Evolutionary conservation across 2,888 invertebrate species (phyloP).

Genomic region (Hirudinaria manillensis): DNA sequence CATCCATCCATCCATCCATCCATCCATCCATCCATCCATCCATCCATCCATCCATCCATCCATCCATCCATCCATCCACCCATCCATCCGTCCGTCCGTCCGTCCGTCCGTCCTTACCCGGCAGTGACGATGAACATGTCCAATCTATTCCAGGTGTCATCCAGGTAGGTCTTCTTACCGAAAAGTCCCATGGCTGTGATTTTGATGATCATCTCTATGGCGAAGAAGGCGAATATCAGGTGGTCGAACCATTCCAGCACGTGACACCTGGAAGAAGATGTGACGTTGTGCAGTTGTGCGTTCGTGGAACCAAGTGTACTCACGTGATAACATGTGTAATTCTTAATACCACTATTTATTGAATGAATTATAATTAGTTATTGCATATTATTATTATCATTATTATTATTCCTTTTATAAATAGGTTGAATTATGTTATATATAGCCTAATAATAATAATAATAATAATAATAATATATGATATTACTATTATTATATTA

Average conservation of each 20-base stretch:
- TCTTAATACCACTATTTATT: too few relatives aligned
- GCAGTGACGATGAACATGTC: conserved; percentile 96
- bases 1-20: neutral
- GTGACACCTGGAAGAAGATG: conserved; percentile 49
- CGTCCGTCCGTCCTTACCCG: conserved; percentile 66
- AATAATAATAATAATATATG: too few relatives aligned
- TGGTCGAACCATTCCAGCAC: conserved; percentile 83
- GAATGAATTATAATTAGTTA: too few relatives aligned
- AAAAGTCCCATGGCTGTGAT: conserved; percentile 95
- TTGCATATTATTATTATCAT: too few relatives aligned
- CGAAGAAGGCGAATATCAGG: conserved; percentile 95
- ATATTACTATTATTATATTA: too few relatives aligned
- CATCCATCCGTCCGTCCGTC: conserved; percentile 1
- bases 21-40: neutral
- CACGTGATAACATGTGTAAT: too few relatives aligned
- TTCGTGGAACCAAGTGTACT: too few relatives aligned
- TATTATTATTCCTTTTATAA: too few relatives aligned
- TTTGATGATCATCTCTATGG: conserved; percentile 94
- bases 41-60: neutral
- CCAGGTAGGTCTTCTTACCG: conserved; percentile 80
- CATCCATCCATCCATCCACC: neutral
- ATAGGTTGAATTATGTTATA: too few relatives aligned
- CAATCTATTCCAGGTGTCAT: conserved; percentile 96
- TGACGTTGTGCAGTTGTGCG: too few relatives aligned
- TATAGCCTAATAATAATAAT: too few relatives aligned